Percentiles rank a stretch among this genome's conserved stretches.
These are phyloP conservation scores for Nycticebus coucang DNA, from an alignment of 2,113 vertebrate species.

Conservation along the genomic window DNA sequence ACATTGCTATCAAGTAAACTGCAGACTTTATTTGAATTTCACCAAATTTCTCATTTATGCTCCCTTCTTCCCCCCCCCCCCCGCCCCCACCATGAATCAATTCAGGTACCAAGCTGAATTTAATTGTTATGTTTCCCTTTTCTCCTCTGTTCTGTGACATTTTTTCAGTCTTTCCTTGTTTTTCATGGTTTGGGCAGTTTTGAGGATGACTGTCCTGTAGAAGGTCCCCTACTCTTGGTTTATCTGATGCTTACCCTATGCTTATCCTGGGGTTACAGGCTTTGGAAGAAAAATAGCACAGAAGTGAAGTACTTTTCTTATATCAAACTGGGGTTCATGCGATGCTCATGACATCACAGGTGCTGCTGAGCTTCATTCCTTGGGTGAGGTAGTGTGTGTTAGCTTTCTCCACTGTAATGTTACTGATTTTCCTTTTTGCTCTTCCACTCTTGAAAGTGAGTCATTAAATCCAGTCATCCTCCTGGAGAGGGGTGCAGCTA, in stretches of 20 bases:
- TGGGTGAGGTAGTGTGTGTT: rapidly evolving
- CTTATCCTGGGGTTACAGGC: background rate
- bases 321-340: rapidly evolving
- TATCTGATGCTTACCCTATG: background rate
- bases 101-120: background rate
- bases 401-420: background rate
- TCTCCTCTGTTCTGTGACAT: background rate
- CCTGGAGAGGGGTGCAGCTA: background rate
- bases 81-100: background rate
- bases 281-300: background rate
- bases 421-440: background rate
- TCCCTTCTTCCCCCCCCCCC: background rate
- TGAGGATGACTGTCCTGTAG: background rate
- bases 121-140: background rate
- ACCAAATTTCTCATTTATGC: background rate
- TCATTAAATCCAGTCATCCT: background rate
- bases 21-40: background rate
- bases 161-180: background rate
- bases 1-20: background rate
- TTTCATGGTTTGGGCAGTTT: background rate
- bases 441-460: background rate
- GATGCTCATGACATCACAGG: background rate
- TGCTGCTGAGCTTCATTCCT: too few relatives aligned
- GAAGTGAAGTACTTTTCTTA: background rate
- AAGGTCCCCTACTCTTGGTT: background rate